Base-by-base conservation (phyloP, 2,888 invertebrate genomes). In the Pardosa pseudoannulata region DNA sequence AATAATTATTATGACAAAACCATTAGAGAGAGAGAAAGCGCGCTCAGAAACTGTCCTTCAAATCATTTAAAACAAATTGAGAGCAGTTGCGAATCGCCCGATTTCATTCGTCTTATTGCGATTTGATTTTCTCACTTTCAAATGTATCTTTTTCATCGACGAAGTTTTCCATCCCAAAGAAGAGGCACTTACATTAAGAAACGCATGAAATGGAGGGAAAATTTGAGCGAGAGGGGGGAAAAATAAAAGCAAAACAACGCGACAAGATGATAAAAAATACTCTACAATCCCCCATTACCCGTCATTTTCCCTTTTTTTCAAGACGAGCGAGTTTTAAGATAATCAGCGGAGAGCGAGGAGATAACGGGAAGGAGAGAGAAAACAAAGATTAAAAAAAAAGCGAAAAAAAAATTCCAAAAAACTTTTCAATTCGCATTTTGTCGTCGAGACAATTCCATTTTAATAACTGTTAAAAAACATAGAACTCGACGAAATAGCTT, bases 381-480 rank as follows among this genome's bases (percentile, higher is more conserved):
- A 16, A 16, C 16, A 46, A 23, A 56, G 56, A 56, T 2, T 6
- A 23, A 56, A 2, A 23, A 56, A 2, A 23, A 56, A 56, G 23
- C 1, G 16, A 56, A 56, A 78, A 71, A 28, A 79, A 79, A 79
- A 79, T 27, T 41, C 41, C 27, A n/a, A 31, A 74, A 74, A 64
- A 28, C 36, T 31, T 46, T 71, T 71, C 71, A 27, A 68, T 46
- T 79, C 39, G 62, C 41, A 64, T 28, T 64, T 39, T 32, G 19
- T 32, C 28, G 56, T 23, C 7, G 31, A 64, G 79, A 81, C 73
- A 81, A 81, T 81, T 81, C 46, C 80, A 56, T 81, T 81, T 81
- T 81, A 81, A 81, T 81, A 81, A 81, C 70, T 70, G 32, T 67
- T 74, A 74, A 74, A 74, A 74, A 74, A 36, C 64, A 64, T 64